Evolutionary conservation across 2,797 vertebrate genomes (phyloP), one percentile per base, ranked within the genome.

Genomic region (Bradypodion ventrale): DNA sequence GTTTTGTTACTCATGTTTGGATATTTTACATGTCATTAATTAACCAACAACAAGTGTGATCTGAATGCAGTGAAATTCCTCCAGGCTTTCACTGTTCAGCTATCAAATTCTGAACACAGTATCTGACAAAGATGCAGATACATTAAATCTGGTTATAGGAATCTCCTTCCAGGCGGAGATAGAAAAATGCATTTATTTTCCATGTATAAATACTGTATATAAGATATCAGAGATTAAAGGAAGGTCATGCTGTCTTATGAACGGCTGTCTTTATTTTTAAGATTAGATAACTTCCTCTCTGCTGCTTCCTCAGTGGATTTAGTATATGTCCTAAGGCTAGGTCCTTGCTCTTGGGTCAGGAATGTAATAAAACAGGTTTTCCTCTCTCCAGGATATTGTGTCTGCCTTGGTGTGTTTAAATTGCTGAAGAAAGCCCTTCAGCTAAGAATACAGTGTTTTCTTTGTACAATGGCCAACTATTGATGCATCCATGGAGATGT

Each of bases 381-480:
- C 94, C 95, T 96, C 94, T 95, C 94, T 96, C 96, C 96, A 97
- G 96, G 97, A 98, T 98, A 98, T 97, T 97, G 95, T 96, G 96
- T 97, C 96, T 97, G 96, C 96, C 95, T 97, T 94, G 86, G 94
- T 96, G 96, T 93, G 95, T 96, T 97, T 95, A 95, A 97, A 97
- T 96, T 96, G 96, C 97, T 94, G 94, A 90, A 90, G 95, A 97
- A 96, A 95, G 93, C 94, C 94, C 95, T 96, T 96, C 94, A 93
- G 95, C 97, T 95, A 91, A 96, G 96, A 97, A 96, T 93, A 94
- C 93, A 94, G 94, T 96, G 92, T 97, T 97, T 97, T 95, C 95
- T 97, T 96, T 97, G 95, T 97, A 93, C 94, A 86, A 83, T 92
- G 94, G 95, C 97, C 97, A 97, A 96, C 95, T 92, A 95, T 96